Evolutionary conservation across 2,113 vertebrate species (phyloP).

Genomic region (Lota lota): DNA sequence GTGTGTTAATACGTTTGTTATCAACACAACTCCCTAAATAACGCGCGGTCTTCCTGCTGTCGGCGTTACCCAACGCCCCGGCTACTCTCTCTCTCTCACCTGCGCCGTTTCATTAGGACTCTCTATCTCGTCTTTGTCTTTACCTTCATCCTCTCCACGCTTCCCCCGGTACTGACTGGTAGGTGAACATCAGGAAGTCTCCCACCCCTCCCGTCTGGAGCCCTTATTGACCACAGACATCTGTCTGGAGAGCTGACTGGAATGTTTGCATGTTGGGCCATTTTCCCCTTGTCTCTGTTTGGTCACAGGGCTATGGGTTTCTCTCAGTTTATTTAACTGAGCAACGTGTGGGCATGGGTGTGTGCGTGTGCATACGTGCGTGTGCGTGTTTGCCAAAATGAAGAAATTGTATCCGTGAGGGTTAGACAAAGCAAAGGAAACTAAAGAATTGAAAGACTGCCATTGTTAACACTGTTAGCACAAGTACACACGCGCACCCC

Average conservation of each 20-base stretch:
- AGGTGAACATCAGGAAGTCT: constrained; percentile 49
- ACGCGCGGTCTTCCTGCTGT: constrained; percentile 47
- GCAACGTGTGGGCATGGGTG: constrained; percentile 5
- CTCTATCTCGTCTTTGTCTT: constrained; percentile 1
- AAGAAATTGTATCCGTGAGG: too few relatives aligned
- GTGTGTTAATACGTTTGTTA: constrained; percentile 89
- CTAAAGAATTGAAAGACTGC: neutral
- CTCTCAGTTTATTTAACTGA: too few relatives aligned
- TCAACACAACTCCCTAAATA: constrained; percentile 61
- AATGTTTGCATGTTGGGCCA: constrained; percentile 48
- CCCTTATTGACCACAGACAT: constrained; percentile 49
- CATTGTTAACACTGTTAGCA: neutral
- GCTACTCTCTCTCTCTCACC: constrained; percentile 3
- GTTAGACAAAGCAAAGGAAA: too few relatives aligned
- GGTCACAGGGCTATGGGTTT: too few relatives aligned
- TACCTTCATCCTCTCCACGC: neutral
- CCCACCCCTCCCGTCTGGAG: constrained; percentile 28
- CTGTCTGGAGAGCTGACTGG: constrained; percentile 49
- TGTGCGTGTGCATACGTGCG: neutral
- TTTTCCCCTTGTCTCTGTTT: too few relatives aligned
- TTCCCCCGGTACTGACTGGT: constrained; percentile 22
- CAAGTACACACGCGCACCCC: too few relatives aligned
- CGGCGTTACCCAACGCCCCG: constrained; percentile 34
- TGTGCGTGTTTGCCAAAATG: neutral
- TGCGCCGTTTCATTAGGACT: neutral